Evolutionary conservation across 2,888 invertebrate genomes (phyloP), one percentile per base, ranked within the genome.

Genomic region (Cecidostiba fungosa): DNA sequence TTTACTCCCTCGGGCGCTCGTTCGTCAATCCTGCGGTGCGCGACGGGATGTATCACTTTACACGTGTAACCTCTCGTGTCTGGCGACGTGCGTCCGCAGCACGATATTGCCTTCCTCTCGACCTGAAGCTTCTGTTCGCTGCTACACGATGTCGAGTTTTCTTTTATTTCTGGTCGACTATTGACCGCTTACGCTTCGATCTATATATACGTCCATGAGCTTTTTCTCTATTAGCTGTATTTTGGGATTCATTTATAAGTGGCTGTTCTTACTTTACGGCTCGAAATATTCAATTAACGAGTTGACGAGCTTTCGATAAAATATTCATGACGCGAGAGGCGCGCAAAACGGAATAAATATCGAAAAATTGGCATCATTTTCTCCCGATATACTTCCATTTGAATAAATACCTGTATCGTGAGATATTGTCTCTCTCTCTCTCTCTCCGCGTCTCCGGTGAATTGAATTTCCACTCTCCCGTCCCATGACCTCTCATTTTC

Each of bases 1-100:
- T 23, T 62, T 23, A 62, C 26, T 62, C 62, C 62, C 26, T 62
- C 62, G 23, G 62, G 62, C 62, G 23, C 19, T 62, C 62, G 62
- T 62, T 62, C 62, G 62, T 62, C 62, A 62, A 62, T 62, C 62
- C 62, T 23, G 23, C 23, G n/a, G 62, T 62, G 62, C 62, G 23
- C 62, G n/a, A 62, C 62, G 62, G 62, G 62, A 19, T 62, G 62
- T 62, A 62, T 62, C 62, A 26, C 62, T 23, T 62, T 62, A 62
- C 62, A 62, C 62, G 23, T 62, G 62, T 62, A 62, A 23, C 23
- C 62, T 62, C 23, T 5, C 62, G 62, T 62, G 62, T 62, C 23
- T 62, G 23, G 23, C 10, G 10, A 19, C 62, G 62, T 26, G 19
- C 62, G 10, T 62, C 23, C 19, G 26, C 10, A 3, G 62, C 23